Base-by-base conservation (phyloP, 2,113 vertebrate species). In the Illadopsis cleaveri region DNA sequence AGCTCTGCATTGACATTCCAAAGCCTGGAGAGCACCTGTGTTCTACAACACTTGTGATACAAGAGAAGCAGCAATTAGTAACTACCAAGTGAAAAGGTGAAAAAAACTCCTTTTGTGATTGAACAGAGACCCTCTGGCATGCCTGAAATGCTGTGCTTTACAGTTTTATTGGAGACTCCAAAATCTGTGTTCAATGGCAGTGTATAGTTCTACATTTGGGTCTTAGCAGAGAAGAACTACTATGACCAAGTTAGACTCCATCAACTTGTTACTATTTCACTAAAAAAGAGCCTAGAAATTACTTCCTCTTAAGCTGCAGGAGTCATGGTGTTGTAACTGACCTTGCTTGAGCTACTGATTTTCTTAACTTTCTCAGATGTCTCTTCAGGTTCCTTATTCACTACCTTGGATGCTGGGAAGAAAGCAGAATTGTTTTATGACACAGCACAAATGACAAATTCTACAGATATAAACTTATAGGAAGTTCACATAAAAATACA, bases 331-430 rank as follows among this genome's bases (percentile, higher is more conserved):
- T 33, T 31, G 13, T 33, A 38, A 96, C 98, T 96, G 95, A 99
- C 99, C 97, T 96, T 98, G 96, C 94, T 97, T 76, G 98, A 98
- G 51, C 93, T 98, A n/a, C 83, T 95, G 30, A 56, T 72, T 94
- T 98, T 98, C 95, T 98, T 99, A 89, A 93, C 86, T 54, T 97
- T 98, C 94, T 95, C 98, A 47, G 96, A 44, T 76, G 93, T 88
- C 62, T 97, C 86, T 89, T 82, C 94, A 68, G 75, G 79, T 70
- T 95, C 94, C 83, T 95, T 91, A 85, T 35, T 9, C 31, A 38
- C 75, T 65, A 30, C 81, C n/a, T 93, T 64, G 69, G 95, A 82
- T 28, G 9, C 98, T 98, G 95, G 53, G 44, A 92, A 93, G 84
- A 92, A 93, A 91, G 20, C 56, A 86, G 48, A 92, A 31, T 33